Base-by-base conservation (phyloP, 1,140 invertebrate species). In the Notospermus geniculatus region DNA sequence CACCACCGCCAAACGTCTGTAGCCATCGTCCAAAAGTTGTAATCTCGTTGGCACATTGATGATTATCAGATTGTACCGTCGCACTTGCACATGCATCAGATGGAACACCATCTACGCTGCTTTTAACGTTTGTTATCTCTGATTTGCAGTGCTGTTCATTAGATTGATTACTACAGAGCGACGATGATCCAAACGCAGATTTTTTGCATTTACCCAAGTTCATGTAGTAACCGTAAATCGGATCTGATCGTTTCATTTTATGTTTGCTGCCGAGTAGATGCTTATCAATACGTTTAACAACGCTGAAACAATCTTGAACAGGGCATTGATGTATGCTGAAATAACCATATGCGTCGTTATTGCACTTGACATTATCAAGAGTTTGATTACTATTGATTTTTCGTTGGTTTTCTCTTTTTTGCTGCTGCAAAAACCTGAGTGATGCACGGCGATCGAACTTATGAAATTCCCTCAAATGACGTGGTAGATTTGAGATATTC, bases 1-100 rank as follows among this genome's bases (percentile, higher is more conserved):
- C 46, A 50, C 46, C 46, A n/a, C 46, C 46, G 46, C 46, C 46
- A 50, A 50, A 50, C 46, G 46, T 50, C 46, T 50, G 46, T 50
- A 50, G 46, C 46, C 46, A 50, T 7, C 46, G 46, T 50, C 46
- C 46, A 50, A 50, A 50, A 50, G 46, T 9, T 50, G 46, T 50
- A 50, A 50, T 50, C 46, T 50, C 46, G 46, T 50, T 50, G 19
- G 46, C 46, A 50, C 4, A n/a, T 27, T 50, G 46, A 36, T 36
- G 32, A 50, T 50, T 27, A 50, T 50, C 46, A 19, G 46, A 50
- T 27, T 50, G 46, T 19, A 50, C 25, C n/a, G 46, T 50, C n/a
- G 46, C n/a, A 50, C n/a, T 50, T 23, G 46, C 19, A 5, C 19
- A 50, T 50, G n/a, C 5, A 27, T 50, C 25, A 23, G 46, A 50